Base-by-base conservation (phyloP, 2,113 vertebrate species). In the Ciconia stormi region DNA sequence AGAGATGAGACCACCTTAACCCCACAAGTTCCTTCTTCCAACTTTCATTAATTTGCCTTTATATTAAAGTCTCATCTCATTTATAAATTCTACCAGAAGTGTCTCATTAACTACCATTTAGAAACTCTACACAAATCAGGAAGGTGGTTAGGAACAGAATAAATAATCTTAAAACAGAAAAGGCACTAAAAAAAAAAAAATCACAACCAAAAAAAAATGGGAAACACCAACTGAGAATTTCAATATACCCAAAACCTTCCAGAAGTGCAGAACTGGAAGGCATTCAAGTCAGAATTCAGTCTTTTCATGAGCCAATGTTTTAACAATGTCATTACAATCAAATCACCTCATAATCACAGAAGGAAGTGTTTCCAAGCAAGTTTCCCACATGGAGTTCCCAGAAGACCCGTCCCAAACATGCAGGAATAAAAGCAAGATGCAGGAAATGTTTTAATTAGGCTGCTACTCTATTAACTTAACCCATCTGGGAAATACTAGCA, bases 371-470 rank as follows among this genome's bases (percentile, higher is more conserved):
- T 96, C 89, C 47, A 89, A 74, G 47, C 7, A 59, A 84, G 20
- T 93, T 95, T 79, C 69, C 47, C 56, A 44, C 38, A 34, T 25
- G 23, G 1, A 1, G 11, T 26, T 95, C 89, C 87, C 94, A 47
- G 19, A 95, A 95, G 93, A 89, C 65, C 26, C 84, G 65, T 96
- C 83, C 73, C 26, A 87, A 96, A 84, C 73, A 74, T 2, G 5
- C 30, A 85, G 61, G 23, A 93, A 96, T 78, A 72, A 82, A 89
- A 74, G 38, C 50, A 87, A 89, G 65, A 87, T 55, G 34, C 30
- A 72, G 36, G 19, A 94, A 95, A 87, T 69, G 30, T 80, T 95
- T 95, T 94, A 97, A 94, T 93, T 93, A 90, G 70, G 38, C 49
- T 89, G 49, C 49, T 76, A 76, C 38, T 82, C 56, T 61, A 89